phyloP scores from a whole-genome alignment of 1,140 invertebrate species.

The Tenebrio molitor region DNA sequence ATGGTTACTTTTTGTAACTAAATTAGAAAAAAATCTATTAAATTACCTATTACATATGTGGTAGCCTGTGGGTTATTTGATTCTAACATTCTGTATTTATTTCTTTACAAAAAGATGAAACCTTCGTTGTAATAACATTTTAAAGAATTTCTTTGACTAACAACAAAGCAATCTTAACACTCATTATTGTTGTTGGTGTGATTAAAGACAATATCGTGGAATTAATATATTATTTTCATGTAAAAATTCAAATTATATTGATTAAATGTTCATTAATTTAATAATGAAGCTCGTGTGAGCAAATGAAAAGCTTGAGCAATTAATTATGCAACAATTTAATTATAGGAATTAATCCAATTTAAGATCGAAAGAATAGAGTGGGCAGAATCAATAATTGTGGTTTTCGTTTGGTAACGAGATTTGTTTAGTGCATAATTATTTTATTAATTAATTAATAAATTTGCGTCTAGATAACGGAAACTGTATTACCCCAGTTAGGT shows the following conservation, averaged over 20 bases:
- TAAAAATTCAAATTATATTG: conserved; percentile 3
- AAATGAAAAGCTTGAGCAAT: conserved; percentile 13
- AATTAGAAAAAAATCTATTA: too few species aligned
- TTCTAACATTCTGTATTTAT: too few species aligned
- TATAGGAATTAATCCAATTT: conserved; percentile 33
- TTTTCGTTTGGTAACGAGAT: background rate
- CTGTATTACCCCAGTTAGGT: background rate
- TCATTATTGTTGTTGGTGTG: background rate
- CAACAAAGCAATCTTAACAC: background rate
- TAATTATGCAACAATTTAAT: conserved; percentile 1
- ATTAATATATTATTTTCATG: conserved; percentile 17
- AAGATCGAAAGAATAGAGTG: background rate
- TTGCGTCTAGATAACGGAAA: conserved; percentile 5
- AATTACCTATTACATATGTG: too few species aligned
- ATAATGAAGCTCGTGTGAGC: conserved; percentile 10
- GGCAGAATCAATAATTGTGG: background rate
- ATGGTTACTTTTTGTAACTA: too few species aligned
- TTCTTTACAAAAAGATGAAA: too few species aligned
- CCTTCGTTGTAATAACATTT: background rate
- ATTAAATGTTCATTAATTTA: conserved; percentile 16
- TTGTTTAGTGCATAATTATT: background rate
- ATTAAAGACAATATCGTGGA: conserved; percentile 4
- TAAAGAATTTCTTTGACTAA: background rate
- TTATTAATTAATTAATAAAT: background rate
- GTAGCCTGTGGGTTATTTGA: too few species aligned